These are phyloP conservation scores for Dicranocentrus wangi DNA, from an alignment of 2,888 invertebrate genomes.

Conservation along the genomic window DNA sequence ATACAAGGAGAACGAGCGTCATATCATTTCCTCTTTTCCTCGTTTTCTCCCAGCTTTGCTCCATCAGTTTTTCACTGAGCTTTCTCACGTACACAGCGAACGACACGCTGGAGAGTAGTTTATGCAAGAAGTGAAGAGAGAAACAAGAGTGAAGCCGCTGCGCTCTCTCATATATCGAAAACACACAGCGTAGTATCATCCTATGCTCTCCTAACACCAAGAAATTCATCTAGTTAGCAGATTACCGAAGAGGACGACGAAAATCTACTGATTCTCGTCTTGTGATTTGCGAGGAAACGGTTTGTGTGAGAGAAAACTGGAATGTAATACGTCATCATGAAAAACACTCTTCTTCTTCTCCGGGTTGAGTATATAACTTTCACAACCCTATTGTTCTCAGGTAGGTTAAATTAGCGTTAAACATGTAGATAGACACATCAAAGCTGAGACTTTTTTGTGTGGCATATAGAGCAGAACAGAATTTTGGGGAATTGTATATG, in stretches of 20 bases:
- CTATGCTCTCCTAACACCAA: no score
- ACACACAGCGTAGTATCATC: conserved; percentile 23
- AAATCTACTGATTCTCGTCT: no score
- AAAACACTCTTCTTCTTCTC: conserved; percentile 9
- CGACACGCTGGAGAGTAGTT: conserved; percentile 55
- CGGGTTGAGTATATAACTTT: conserved; percentile 18
- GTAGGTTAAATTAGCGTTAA: conserved; percentile 28
- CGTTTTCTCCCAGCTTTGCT: not conserved
- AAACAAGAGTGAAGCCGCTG: conserved; percentile 8
- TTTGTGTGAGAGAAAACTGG: conserved; percentile 14
- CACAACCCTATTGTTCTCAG: conserved; percentile 37
- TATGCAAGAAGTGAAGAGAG: conserved; percentile 35
- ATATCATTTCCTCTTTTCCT: conserved; percentile 18
- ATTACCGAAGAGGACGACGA: no score
- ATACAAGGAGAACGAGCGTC: not conserved
- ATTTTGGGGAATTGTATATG: no score
- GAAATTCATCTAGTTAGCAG: no score
- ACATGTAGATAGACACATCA: no score
- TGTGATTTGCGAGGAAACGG: no score
- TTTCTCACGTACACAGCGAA: conserved; percentile 30
- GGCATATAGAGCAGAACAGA: no score
- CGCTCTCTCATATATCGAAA: conserved; percentile 17
- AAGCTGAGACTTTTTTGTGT: no score
- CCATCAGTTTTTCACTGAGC: conserved; percentile 12
- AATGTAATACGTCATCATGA: conserved; percentile 52